Base-by-base conservation (phyloP, 1,140 invertebrate species). In the Tachypleus tridentatus region DNA sequence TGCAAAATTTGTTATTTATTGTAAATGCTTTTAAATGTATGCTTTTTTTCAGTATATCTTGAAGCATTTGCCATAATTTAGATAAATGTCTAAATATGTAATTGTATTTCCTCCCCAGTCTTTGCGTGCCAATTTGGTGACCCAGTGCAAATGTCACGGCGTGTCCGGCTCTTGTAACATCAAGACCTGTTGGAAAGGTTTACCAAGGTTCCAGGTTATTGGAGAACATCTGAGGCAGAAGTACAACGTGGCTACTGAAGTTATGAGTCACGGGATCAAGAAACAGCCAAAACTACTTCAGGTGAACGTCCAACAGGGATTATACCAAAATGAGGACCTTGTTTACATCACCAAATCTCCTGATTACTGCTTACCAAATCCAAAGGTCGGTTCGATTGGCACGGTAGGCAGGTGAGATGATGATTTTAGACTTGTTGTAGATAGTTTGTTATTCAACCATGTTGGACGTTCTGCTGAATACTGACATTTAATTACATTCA, bases 131-230 rank as follows among this genome's bases (percentile, higher is more conserved):
- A 81, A 81, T 65, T 72, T 83, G 67, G 79, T 77, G 60, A 74
- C 82, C 58, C 80, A 84, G 70, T 86, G 84, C 74, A 86, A 86
- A 72, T 86, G 84, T 72, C 84, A 85, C 71, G 84, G 84, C 0
- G 83, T 85, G 4, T 85, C 83, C 10, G 84, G 84, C 5, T 84
- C 84, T 4, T 86, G 84, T 71, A 82, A 82, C 58, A 77, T 85
- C 5, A 79, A 83, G 57, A 86, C 84, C 3, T 86, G 85, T 70
- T 86, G 85, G 85, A 74, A 80, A 60, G 83, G 83, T 4, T 77
- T 85, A 67, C 82, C 83, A 50, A 73, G 77, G 4, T 81, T 81
- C 69, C 72, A 76, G 50, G 72, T 78, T 74, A 73, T 75, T 54
- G 74, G 74, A 9, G 72, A 74, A 57, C 64, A 71, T 5, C 68